phyloP scores from a whole-genome alignment of 2,113 vertebrate genomes.

The Gallinago paraguaiae region DNA sequence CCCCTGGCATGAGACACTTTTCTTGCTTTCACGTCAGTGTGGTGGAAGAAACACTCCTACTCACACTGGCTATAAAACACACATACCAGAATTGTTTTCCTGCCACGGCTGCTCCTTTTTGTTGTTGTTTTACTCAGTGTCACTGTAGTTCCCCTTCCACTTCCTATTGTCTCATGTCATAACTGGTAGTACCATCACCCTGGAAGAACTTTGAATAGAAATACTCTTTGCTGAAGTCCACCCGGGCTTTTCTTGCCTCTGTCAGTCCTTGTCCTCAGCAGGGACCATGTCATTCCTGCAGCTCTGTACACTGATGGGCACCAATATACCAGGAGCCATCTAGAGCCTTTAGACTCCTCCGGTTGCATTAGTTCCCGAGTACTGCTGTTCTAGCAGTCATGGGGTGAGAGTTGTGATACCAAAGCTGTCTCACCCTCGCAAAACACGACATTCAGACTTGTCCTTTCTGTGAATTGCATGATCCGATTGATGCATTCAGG shows the following conservation, averaged over 20 bases:
- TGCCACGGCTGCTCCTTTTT: neutral
- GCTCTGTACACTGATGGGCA: neutral
- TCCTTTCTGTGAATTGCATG: neutral
- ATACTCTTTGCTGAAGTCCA: neutral
- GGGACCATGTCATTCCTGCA: neutral
- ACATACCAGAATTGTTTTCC: neutral
- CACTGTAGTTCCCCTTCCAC: neutral
- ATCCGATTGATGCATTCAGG: neutral
- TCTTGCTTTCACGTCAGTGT: neutral
- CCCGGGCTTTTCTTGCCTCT: neutral
- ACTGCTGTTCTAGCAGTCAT: neutral
- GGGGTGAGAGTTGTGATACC: neutral
- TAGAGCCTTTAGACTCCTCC: neutral
- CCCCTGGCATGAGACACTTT: neutral
- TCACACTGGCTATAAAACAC: neutral
- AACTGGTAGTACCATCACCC: neutral
- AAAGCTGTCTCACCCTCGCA: neutral
- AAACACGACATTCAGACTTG: neutral
- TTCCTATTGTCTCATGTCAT: neutral
- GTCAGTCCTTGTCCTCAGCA: neutral
- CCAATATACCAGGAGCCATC: neutral
- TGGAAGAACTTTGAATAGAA: neutral
- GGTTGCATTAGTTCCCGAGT: neutral
- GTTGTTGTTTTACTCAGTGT: neutral
- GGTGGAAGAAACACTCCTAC: conserved; percentile 32